phyloP scores from a whole-genome alignment of 2,888 invertebrate species.

The Lasioglossum oenotherae region DNA sequence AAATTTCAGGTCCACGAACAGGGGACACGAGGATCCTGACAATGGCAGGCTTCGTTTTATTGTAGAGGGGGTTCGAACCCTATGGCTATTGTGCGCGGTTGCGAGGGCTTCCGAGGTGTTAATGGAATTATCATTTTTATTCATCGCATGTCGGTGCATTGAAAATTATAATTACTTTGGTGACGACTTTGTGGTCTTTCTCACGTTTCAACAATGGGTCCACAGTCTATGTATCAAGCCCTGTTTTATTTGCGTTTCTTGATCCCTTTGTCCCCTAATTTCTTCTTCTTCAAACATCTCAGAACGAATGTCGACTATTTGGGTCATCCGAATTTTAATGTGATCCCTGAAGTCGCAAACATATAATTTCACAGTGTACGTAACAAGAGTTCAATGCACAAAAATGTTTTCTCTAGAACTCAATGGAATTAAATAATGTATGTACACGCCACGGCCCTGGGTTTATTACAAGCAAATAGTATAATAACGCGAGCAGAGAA shows the following conservation, averaged over 20 bases:
- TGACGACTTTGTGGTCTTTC: slow-evolving; percentile 2
- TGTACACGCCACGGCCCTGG: too few species aligned
- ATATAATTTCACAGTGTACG: not conserved
- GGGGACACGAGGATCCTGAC: not conserved
- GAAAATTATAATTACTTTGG: not conserved
- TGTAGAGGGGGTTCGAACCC: not conserved
- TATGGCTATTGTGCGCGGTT: not conserved
- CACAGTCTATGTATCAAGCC: not conserved
- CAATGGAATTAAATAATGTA: too few species aligned
- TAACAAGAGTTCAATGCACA: not conserved
- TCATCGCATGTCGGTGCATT: slow-evolving; percentile 1
- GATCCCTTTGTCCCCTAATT: not conserved
- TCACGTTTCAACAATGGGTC: not conserved
- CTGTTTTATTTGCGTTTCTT: not conserved
- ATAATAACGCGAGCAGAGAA: not conserved
- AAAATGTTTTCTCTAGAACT: not conserved
- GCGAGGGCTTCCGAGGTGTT: slow-evolving; percentile 3
- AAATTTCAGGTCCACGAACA: not conserved
- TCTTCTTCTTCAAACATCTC: not conserved
- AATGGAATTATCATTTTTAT: slow-evolving; percentile 11
- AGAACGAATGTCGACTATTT: not conserved
- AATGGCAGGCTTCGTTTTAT: not conserved
- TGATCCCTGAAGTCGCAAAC: not conserved
- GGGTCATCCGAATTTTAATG: not conserved
- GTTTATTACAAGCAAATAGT: not conserved